phyloP scores from a whole-genome alignment of 2,113 vertebrate genomes.

The Chascanopsetta lugubris region DNA sequence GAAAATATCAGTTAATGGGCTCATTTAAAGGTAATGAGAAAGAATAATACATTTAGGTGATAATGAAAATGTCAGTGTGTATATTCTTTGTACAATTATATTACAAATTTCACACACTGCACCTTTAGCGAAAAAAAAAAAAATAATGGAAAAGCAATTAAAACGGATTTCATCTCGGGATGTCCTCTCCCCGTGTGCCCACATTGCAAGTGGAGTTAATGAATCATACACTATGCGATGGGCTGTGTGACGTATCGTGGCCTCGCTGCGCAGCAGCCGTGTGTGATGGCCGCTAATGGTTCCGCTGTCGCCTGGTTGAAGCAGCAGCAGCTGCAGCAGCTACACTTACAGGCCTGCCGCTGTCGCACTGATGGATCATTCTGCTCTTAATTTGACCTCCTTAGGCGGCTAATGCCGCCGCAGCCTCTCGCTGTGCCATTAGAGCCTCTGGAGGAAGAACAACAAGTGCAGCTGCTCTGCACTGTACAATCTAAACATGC shows the following conservation, averaged over 20 bases:
- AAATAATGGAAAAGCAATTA: no score
- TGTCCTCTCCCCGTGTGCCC: constrained; percentile 8
- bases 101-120: no score
- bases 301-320: constrained; percentile 48
- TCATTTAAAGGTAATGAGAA: no score
- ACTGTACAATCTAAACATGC: constrained; percentile 36
- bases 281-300: constrained; percentile 59
- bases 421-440: constrained; percentile 63
- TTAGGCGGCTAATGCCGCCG: constrained; percentile 73
- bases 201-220: constrained; percentile 35
- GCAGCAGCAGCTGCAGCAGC: constrained; percentile 70
- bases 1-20: no score
- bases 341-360: constrained; percentile 67
- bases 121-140: no score
- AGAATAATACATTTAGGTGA: no score
- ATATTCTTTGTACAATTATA: no score
- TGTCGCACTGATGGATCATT: constrained; percentile 77
- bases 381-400: constrained; percentile 80
- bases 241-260: constrained; percentile 44
- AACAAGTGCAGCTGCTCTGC: constrained; percentile 65
- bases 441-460: constrained; percentile 21
- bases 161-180: constrained; percentile 59
- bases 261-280: constrained; percentile 56
- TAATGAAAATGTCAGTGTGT: no score
- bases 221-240: constrained; percentile 27